A percentile compares a stretch with the other conserved stretches of the same genome.
Conservation (phyloP, 2,888 invertebrate species). For the Fragum whitleyi region DNA sequence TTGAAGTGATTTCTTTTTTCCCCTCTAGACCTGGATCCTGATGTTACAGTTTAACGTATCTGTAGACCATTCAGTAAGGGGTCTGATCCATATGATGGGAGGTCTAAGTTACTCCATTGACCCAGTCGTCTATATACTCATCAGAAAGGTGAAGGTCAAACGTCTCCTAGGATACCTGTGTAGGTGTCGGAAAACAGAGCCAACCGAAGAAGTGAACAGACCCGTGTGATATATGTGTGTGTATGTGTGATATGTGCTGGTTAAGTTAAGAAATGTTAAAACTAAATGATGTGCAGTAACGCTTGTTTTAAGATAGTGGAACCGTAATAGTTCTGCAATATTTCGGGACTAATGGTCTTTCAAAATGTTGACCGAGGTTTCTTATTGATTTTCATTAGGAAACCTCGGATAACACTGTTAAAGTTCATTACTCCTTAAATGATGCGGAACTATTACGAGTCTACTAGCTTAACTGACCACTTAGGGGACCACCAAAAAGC, state of each 20-base stretch:
- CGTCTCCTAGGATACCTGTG: slow-evolving; percentile 48
- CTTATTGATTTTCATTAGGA: too few relatives aligned
- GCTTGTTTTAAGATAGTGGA: too few relatives aligned
- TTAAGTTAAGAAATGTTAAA: background rate
- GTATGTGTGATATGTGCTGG: background rate
- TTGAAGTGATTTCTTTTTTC: too few relatives aligned
- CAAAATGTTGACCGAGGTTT: too few relatives aligned
- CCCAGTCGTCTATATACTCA: slow-evolving; percentile 61
- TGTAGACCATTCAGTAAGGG: slow-evolving; percentile 28
- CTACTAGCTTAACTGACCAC: too few relatives aligned
- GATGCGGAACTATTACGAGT: too few relatives aligned
- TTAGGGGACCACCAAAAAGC: too few relatives aligned
- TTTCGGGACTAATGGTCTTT: too few relatives aligned
- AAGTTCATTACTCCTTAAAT: too few relatives aligned
- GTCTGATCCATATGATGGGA: slow-evolving; percentile 52
- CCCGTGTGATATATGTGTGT: background rate
- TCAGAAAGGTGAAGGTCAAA: slow-evolving; percentile 56
- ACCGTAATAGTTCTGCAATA: too few relatives aligned
- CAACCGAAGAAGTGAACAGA: background rate
- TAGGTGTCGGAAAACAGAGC: slow-evolving; percentile 17
- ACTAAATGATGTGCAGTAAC: too few relatives aligned
- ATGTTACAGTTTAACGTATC: slow-evolving; percentile 35
- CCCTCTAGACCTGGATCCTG: slow-evolving; percentile 44
- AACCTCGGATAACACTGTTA: too few relatives aligned
- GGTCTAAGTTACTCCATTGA: slow-evolving; percentile 56